phyloP scores from a whole-genome alignment of 2,113 vertebrate species.

The Amphilophus citrinellus region DNA sequence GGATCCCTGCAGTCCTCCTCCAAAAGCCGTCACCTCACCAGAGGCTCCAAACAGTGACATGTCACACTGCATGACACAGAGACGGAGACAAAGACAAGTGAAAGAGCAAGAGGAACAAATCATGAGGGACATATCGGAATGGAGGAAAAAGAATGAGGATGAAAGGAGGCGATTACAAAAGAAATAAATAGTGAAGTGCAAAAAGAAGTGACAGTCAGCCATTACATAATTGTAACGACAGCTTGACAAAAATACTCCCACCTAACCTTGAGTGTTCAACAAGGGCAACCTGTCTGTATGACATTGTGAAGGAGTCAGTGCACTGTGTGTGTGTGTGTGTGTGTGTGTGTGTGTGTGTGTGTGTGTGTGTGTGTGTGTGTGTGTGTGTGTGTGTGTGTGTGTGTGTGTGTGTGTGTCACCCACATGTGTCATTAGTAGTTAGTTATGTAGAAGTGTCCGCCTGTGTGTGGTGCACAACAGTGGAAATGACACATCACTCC shows the following conservation, averaged over 20 bases:
- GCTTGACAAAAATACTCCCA: conserved; percentile 36
- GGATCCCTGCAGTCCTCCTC: conserved; percentile 16
- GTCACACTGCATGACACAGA: conserved; percentile 27
- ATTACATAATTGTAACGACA: conserved; percentile 9
- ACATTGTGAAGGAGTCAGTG: conserved; percentile 40
- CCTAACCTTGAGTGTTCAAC: conserved; percentile 32
- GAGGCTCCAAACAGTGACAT: conserved; percentile 30
- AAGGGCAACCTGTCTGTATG: conserved; percentile 29
- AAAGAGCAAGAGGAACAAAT: not conserved
- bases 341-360: not conserved
- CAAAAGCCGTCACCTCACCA: conserved; percentile 45
- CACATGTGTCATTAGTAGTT: conserved; percentile 18
- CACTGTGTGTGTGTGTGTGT: not conserved
- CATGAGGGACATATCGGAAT: not conserved
- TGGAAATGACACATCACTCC: conserved; percentile 48
- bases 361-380: not conserved
- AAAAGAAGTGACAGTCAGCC: not conserved
- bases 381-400: not conserved
- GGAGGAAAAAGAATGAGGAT: not conserved
- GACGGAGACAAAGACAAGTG: not conserved
- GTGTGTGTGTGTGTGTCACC: not conserved
- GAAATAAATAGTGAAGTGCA: not conserved
- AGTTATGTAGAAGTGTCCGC: not conserved
- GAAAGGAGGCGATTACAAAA: not conserved
- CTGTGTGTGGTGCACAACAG: conserved; percentile 2